Evolutionary conservation across 2,797 vertebrate species (phyloP), one percentile per base, ranked within the genome.

Genomic region (Tapirus indicus): DNA sequence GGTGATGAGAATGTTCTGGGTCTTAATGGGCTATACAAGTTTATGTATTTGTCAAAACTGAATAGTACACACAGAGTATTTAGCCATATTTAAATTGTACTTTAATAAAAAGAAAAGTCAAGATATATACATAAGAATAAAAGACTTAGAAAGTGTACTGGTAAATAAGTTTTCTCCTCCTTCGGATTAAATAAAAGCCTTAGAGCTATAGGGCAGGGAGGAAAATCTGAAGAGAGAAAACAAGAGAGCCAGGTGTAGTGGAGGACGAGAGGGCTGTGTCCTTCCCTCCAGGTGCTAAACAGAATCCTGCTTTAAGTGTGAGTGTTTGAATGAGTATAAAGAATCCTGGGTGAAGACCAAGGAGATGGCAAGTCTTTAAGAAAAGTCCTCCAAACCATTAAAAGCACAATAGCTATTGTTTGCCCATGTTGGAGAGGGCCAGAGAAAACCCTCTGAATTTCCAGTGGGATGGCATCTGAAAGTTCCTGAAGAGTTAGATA

Each of bases 361-460:
- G 29, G 23, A 92, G 25, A 95, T 93, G 35, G 44, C 10, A 86
- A 91, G 41, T 6, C 58, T 82, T 82, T 95, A 82, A 58, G 80
- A 74, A 95, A 88, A 90, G 5, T 91, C 29, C 32, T 86, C 47
- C 44, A 91, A 54, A 77, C 14, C 9, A 71, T 41, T 87, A 82
- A 64, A 18, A 80, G 7, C 84, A 16, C 41, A 87, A 38, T 77
- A 82, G 52, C 12, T 87, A 87, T 69, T 62, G 29, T 87, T 60
- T 75, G 8, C 21, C 56, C 12, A n/a, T 38, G 13, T 32, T 82
- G n/a, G 52, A 71, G 11, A 71, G 17, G 7, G 25, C 44, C 54
- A 95, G 88, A 91, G 25, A 82, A 94, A 80, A 78, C 0, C 25
- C 92, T 77, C 8, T 77, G 25, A 69, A 75, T 95, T 88, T 95